Base-by-base conservation (phyloP, 1,140 invertebrate species). In the Drosophila willistoni region DNA sequence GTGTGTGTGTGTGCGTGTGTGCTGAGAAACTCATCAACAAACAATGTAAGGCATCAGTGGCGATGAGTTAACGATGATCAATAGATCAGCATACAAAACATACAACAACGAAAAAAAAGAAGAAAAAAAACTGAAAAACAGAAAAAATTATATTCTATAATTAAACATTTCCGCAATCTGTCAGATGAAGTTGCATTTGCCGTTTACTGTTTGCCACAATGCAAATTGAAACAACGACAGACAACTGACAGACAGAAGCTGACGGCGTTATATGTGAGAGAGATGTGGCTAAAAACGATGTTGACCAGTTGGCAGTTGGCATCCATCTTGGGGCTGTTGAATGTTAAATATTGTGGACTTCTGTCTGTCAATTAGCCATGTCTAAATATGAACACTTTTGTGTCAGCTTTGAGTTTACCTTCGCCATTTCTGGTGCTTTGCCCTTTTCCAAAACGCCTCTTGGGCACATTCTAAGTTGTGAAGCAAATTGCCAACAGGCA, bases 281-380 rank as follows among this genome's bases (percentile, higher is more conserved):
- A 22, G 44, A 51, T 9, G 7, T 47, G 41, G n/a, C 12, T n/a
- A n/a, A 13, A 42, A 42, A 13, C 12, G 42, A 51, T 22, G 17
- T 44, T 82, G 71, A 73, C 66, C 74, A 70, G 71, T 59, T 44
- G 36, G 10, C 66, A 54, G 73, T 57, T 36, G n/a, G 7, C 36
- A 71, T 54, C 17, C 39, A 19, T 25, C 12, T 14, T 61, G 33
- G 42, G 33, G 42, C 19, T 33, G 59, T 54, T 13, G 72, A 79
- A 71, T 74, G 34, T 12, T 36, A 29, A 29, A 9, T 36, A 36
- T 36, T 36, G 34, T 36, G 7, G 34, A 36, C 34, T 36, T 36
- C 34, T 34, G 36, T 68, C 71, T 85, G 81, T 85, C 81, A 85
- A 85, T 85, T 85, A 85, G 81, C 77, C 77, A 77, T 75, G 74